Base-by-base conservation (phyloP, 1,140 invertebrate species). In the Ladona fulva region DNA sequence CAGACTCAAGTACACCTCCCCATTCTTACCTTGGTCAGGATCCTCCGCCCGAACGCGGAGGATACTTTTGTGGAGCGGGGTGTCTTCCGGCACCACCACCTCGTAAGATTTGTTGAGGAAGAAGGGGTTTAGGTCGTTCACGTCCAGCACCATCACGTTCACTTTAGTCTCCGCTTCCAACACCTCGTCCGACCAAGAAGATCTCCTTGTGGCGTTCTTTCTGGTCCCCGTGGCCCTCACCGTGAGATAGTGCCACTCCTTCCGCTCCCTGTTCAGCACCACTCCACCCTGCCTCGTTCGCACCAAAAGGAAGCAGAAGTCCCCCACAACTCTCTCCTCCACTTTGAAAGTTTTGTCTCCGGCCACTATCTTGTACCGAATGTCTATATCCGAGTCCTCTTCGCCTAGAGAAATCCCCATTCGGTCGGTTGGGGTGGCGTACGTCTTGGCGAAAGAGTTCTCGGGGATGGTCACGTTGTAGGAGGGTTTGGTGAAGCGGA, bases 1-100 rank as follows among this genome's bases (percentile, higher is more conserved):
- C 80, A 98, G 93, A 84, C 94, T 97, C 84, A 98, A 99, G 85
- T 98, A 98, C 80, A 98, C 95, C 86, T 98, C 95, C 1, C 95
- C 95, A 84, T 98, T 98, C 75, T 94, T 89, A 0, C 96, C 97
- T 14, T 96, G 86, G 85, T 99, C 97, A 10, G 97, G 95, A 86
- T 99, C 97, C 82, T 95, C 95, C 0, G 97, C 97, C 16, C 89
- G 89, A 24, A 95, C 93, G 81, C 88, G 90, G 6, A 92, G 83
- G 74, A 95, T 90, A 80, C 90, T 94, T 44, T 89, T 88, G 85
- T 97, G 94, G 75, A 96, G 84, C 5, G 94, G 91, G 75, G 92
- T 92, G 83, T 98, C 95, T 85, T 98, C 96, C 19, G 91, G 89
- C n/a, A 98, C 91, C n/a, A 89, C 90, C 8, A 91, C 91, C 80